These are phyloP conservation scores for Prunella fulvescens DNA, from an alignment of 2,113 vertebrate species.

Conservation along the genomic window DNA sequence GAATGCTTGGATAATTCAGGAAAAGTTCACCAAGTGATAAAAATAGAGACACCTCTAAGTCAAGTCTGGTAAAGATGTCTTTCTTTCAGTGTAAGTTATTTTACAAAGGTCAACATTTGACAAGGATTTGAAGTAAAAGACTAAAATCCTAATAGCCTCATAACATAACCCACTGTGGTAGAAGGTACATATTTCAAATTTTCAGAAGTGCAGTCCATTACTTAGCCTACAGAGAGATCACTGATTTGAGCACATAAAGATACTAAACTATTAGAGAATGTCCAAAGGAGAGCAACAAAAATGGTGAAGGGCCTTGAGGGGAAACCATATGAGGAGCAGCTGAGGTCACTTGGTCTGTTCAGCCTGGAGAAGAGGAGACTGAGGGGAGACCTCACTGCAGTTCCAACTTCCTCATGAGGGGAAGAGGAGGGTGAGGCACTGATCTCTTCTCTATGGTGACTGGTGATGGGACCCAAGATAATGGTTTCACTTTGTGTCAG, in stretches of 20 bases:
- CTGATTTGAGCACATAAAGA: neutral
- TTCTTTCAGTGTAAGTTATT: neutral
- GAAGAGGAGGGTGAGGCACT: neutral
- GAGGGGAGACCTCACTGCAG: neutral
- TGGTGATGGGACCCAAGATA: accelerated
- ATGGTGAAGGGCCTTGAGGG: neutral
- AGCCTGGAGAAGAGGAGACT: neutral
- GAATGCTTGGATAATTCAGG: neutral
- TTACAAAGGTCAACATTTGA: neutral
- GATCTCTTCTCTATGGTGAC: neutral
- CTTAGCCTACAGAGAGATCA: neutral
- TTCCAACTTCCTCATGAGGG: neutral
- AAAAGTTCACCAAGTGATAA: neutral
- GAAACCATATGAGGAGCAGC: accelerated
- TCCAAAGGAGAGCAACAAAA: neutral
- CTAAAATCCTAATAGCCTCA: neutral
- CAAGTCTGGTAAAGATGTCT: neutral
- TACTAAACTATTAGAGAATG: neutral
- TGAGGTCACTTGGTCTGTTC: neutral
- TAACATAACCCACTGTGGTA: neutral
- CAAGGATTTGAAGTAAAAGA: neutral
- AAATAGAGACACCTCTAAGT: neutral
- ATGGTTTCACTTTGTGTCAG: neutral
- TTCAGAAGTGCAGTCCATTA: neutral
- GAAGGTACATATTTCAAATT: neutral